These are phyloP conservation scores for Podabrus alpinus DNA, from an alignment of 2,888 invertebrate species.

Conservation along the genomic window DNA sequence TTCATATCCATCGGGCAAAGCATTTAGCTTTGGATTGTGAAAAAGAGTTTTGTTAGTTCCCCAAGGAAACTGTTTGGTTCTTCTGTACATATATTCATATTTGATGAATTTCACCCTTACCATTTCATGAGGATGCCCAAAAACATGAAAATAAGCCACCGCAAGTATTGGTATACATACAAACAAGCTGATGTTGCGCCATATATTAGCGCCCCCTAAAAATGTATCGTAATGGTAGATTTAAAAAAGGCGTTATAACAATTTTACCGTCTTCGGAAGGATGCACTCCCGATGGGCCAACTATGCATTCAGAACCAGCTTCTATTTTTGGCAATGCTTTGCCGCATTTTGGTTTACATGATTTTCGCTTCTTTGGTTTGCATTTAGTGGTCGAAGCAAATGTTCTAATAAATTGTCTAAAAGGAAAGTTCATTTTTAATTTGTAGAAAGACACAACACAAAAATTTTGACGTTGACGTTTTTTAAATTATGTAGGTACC, in stretches of 20 bases:
- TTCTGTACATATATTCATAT: slow-evolving; percentile 77
- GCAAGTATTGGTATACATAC: slow-evolving; percentile 77
- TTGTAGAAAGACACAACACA: background rate
- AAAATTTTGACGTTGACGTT: background rate
- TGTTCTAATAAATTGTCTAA: background rate
- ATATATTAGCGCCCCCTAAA: slow-evolving; percentile 58
- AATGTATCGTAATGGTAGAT: background rate
- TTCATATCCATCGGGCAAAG: slow-evolving; percentile 83
- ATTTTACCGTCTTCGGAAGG: background rate
- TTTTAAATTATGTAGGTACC: no score
- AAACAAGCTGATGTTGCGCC: slow-evolving; percentile 77
- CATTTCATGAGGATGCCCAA: slow-evolving; percentile 65
- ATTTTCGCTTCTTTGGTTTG: background rate
- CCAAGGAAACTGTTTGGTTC: slow-evolving; percentile 89
- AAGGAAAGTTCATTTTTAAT: background rate
- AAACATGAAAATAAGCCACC: slow-evolving; percentile 77
- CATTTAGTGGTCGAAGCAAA: background rate
- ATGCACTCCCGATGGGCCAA: background rate
- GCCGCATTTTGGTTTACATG: background rate
- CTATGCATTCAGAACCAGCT: background rate
- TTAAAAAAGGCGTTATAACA: background rate
- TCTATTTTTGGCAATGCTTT: background rate
- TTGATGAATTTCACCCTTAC: slow-evolving; percentile 70
- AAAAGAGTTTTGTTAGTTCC: slow-evolving; percentile 77
- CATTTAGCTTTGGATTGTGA: slow-evolving; percentile 80